Base-by-base conservation (phyloP, 2,113 vertebrate species). In the Tor tambroides region DNA sequence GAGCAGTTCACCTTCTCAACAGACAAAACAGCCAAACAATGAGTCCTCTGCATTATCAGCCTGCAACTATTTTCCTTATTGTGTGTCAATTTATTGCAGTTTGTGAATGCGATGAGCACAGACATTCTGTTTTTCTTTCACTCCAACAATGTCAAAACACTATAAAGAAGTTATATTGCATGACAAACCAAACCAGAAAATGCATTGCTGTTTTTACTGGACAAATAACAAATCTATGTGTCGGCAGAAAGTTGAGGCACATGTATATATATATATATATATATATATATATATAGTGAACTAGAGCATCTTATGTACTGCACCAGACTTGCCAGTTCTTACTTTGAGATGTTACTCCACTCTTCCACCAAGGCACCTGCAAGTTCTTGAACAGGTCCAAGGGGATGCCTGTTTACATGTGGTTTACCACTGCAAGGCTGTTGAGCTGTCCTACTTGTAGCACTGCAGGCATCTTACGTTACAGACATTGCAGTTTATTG, bases 1-100 rank as follows among this genome's bases (percentile, higher is more conserved):
- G 59, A 28, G 9, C 59, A 46, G 15, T 81, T 81, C 59, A 81
- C 38, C 80, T 65, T 67, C 80, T 30, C n/a, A 80, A 41, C 54
- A 46, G 79, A 81, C 79, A 11, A 63, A 38, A 65, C 35, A 63
- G 15, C 0, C 32, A 61, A 61, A 80, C n/a, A 63, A 28, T 28
- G 38, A 81, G 80, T 63, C 32, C 54, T 63, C 56, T 12, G 32
- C 35, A 65, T 65, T 65, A 43, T 43, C 14, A 81, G 38, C 4
- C 38, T 67, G 38, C 41, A 46, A 46, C 74, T 15, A 76, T 76
- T 76, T 26, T 17, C 41, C 74, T 76, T 17, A 21, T 65, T 46
- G 35, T 81, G 35, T 46, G n/a, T 63, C 59, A 65, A 28, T 81
- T 28, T 19, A 65, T 81, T 56, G 23, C 8, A 26, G 19, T 65